Evolutionary conservation across 2,888 invertebrate genomes (phyloP).

Genomic region (Capitulum mitella): DNA sequence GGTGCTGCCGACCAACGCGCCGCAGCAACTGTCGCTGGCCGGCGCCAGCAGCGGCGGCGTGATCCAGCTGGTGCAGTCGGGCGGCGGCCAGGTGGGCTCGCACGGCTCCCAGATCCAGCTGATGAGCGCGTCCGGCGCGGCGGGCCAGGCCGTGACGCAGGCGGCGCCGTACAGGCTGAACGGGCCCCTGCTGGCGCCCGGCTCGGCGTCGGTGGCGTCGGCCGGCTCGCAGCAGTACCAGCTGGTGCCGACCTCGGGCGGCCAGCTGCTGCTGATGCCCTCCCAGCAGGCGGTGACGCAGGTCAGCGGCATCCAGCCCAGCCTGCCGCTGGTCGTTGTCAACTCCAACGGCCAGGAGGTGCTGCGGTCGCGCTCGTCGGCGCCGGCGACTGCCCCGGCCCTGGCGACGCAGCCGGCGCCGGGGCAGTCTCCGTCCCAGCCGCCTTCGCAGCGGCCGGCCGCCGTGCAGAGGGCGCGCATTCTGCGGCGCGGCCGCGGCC

Average conservation of each 20-base stretch:
- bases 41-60: neutral
- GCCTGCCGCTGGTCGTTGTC: neutral
- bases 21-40: neutral
- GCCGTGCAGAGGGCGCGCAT: neutral
- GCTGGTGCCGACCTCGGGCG: neutral
- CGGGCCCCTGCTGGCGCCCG: neutral
- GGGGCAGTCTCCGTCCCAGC: neutral
- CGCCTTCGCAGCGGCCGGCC: neutral
- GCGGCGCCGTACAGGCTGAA: neutral
- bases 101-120: neutral
- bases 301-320: neutral
- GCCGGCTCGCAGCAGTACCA: neutral
- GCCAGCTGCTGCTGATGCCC: neutral
- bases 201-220: neutral
- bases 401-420: neutral
- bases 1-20: neutral
- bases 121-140: neutral
- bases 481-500: neutral
- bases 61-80: neutral
- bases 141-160: neutral
- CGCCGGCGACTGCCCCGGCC: too few relatives aligned
- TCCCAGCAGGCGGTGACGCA: neutral
- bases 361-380: neutral
- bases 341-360: neutral
- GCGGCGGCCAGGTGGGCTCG: neutral